A percentile compares a stretch with the other conserved stretches of the same genome.
These are phyloP conservation scores for Acrobasis repandana DNA, from an alignment of 2,888 invertebrate genomes.

Conservation along the genomic window DNA sequence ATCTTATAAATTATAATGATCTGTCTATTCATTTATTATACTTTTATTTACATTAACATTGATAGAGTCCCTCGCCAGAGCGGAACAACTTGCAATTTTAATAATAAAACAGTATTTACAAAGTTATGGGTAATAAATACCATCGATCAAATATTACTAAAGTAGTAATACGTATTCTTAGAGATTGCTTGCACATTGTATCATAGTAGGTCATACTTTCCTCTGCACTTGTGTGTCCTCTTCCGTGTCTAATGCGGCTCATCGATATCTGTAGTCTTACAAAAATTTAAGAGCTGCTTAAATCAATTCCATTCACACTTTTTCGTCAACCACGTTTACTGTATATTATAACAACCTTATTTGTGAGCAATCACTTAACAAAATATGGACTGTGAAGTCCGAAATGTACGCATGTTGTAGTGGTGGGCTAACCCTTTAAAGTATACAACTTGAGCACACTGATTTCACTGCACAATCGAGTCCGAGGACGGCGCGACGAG, in stretches of 20 bases:
- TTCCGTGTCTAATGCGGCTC: neutral
- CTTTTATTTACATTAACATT: constrained; percentile 18
- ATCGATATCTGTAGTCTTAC: neutral
- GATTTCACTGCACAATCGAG: neutral
- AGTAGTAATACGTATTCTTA: neutral
- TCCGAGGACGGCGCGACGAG: constrained; percentile 26
- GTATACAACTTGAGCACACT: neutral
- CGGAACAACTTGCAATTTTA: neutral
- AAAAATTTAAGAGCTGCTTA: neutral
- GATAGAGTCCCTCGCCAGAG: constrained; percentile 4
- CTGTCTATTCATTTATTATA: neutral
- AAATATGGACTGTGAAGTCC: neutral
- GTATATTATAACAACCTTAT: neutral
- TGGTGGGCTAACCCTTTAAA: neutral
- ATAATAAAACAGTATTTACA: constrained; percentile 8
- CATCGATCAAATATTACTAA: too few relatives aligned
- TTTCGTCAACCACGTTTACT: neutral
- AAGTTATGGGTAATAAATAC: too few relatives aligned
- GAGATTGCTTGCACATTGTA: neutral
- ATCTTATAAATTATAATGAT: neutral
- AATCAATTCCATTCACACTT: neutral
- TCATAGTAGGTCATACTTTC: neutral
- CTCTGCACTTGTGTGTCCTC: neutral
- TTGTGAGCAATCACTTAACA: neutral
- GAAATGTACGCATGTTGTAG: neutral